phyloP scores from a whole-genome alignment of 1,140 invertebrate genomes.

The Drosophila ironensis region DNA sequence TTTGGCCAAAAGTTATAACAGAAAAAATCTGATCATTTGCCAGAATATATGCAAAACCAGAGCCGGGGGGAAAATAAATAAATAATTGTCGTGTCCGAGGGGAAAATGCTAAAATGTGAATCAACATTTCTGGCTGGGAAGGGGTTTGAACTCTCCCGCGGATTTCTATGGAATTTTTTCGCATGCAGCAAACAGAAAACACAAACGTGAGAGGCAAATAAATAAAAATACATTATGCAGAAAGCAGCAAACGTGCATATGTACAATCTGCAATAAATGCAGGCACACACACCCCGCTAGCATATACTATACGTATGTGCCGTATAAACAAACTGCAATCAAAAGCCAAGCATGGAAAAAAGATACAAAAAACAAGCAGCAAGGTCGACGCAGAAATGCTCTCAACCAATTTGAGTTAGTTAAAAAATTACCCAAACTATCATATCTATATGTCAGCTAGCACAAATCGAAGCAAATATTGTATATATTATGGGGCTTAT shows the following conservation, averaged over 20 bases:
- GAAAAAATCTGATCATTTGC: conserved; percentile 8
- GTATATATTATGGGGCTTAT: too few relatives aligned
- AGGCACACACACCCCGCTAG: neutral
- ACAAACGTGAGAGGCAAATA: conserved; percentile 68
- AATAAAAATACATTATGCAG: conserved; percentile 63
- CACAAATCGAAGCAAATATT: too few relatives aligned
- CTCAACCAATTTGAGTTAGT: too few relatives aligned
- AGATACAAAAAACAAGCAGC: too few relatives aligned
- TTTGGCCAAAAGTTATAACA: conserved; percentile 21
- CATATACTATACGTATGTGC: conserved; percentile 3
- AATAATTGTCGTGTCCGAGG: conserved; percentile 50
- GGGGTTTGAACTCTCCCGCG: conserved; percentile 1
- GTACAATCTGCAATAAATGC: neutral
- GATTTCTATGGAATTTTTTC: conserved; percentile 63
- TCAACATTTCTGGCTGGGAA: conserved; percentile 32
- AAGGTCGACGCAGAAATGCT: conserved; percentile 1
- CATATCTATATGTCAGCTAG: too few relatives aligned
- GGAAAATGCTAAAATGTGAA: conserved; percentile 38
- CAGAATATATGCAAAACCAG: conserved; percentile 14
- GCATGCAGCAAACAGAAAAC: conserved; percentile 46
- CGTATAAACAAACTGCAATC: conserved; percentile 66
- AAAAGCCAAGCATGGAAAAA: conserved; percentile 25
- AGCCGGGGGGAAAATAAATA: conserved; percentile 21
- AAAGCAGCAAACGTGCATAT: conserved; percentile 22
- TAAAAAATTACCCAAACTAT: too few relatives aligned